These are phyloP conservation scores for Urocyon cinereoargenteus DNA, from an alignment of 2,797 vertebrate species.

Conservation along the genomic window DNA sequence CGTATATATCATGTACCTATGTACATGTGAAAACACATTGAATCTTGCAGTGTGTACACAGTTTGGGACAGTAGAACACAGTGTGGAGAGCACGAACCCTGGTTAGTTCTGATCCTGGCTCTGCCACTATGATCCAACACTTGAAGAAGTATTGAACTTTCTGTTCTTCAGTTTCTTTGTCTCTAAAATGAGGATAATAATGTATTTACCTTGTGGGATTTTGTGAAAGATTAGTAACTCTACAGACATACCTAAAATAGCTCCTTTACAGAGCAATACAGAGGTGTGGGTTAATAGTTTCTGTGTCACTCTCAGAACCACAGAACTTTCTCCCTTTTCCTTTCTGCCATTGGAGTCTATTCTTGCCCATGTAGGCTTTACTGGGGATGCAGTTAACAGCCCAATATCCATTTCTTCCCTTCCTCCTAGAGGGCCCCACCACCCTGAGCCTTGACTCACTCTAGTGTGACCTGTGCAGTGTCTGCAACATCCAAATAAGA, in stretches of 20 bases:
- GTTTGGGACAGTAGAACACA: neutral
- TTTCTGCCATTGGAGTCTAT: neutral
- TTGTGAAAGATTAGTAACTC: neutral
- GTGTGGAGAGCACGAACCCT: neutral
- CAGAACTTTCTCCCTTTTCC: neutral
- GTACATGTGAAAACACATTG: neutral
- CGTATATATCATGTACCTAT: neutral
- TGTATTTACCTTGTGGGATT: neutral
- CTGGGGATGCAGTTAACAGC: neutral
- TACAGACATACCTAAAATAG: neutral
- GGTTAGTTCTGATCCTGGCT: neutral
- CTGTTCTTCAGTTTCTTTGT: neutral
- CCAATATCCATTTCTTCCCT: neutral
- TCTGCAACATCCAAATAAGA: too few relatives aligned
- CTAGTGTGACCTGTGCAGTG: too few relatives aligned
- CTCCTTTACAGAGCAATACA: neutral
- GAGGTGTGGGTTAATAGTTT: neutral
- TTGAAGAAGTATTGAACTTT: neutral
- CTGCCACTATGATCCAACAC: neutral
- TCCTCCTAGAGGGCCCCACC: neutral
- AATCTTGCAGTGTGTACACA: fast-evolving
- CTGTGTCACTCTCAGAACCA: neutral
- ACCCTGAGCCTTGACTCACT: neutral
- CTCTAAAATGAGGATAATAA: neutral
- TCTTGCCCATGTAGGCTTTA: neutral